A percentile compares a stretch with the other conserved stretches of the same genome.
These are phyloP conservation scores for Diarsia dahlii DNA, from an alignment of 2,888 invertebrate genomes.

Conservation along the genomic window DNA sequence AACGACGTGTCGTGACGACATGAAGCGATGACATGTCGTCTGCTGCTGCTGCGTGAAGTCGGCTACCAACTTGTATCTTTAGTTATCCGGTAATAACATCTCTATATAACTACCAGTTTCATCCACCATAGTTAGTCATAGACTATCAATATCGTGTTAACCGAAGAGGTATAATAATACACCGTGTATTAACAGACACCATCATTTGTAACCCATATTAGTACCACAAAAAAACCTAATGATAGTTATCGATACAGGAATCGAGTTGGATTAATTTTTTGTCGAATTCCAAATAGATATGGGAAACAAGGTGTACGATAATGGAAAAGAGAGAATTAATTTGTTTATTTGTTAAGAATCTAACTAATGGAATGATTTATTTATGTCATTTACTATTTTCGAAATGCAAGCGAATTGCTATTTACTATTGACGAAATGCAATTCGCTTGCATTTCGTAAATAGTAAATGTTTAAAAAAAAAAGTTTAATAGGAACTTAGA, in stretches of 20 bases:
- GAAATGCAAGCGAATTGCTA: too few species aligned
- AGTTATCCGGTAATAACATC: conserved; percentile 45
- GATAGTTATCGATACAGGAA: conserved; percentile 38
- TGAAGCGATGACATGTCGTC: too few species aligned
- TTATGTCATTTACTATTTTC: too few species aligned
- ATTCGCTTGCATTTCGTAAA: too few species aligned
- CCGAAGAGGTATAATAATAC: conserved; percentile 64
- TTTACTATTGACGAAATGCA: too few species aligned
- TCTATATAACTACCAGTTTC: conserved; percentile 24
- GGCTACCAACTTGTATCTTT: too few species aligned
- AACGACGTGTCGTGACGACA: too few species aligned
- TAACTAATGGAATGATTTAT: conserved; percentile 5
- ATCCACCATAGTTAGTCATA: conserved; percentile 57
- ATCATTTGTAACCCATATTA: conserved; percentile 61
- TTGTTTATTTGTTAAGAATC: conserved; percentile 19
- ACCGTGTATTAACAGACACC: conserved; percentile 57
- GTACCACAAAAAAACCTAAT: conserved; percentile 55
- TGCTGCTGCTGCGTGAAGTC: too few species aligned
- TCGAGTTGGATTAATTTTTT: conserved; percentile 61
- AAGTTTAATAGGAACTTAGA: too few species aligned
- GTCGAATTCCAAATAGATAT: conserved; percentile 50
- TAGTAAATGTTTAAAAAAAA: too few species aligned
- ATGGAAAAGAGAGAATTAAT: background rate
- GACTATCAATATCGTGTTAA: conserved; percentile 64
- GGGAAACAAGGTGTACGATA: conserved; percentile 1